A percentile compares a stretch with the other conserved stretches of the same genome.
phyloP scores from a whole-genome alignment of 2,113 vertebrate genomes.

The Sorex araneus region DNA sequence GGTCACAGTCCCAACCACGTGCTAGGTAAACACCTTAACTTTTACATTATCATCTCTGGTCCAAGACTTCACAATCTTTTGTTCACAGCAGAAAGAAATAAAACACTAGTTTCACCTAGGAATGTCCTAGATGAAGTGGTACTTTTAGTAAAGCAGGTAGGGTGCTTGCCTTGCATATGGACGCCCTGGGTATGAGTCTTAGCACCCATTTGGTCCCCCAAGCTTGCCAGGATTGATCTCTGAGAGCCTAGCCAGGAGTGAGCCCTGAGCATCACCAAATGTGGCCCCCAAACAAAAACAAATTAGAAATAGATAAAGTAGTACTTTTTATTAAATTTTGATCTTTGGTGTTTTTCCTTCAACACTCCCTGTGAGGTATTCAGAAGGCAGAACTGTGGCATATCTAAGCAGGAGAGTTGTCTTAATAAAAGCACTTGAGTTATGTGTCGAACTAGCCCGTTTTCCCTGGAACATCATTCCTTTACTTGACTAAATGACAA shows the following conservation, averaged over 20 bases:
- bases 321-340: constrained; percentile 46
- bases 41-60: neutral
- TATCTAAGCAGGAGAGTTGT: neutral
- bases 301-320: neutral
- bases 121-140: neutral
- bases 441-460: neutral
- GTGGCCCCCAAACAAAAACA: too few relatives aligned
- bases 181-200: too few relatives aligned
- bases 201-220: too few relatives aligned
- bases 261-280: too few relatives aligned
- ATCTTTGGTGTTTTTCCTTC: neutral
- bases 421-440: neutral
- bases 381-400: neutral
- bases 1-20: too few relatives aligned
- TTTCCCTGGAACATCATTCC: neutral
- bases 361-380: neutral
- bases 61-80: neutral
- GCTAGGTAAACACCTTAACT: too few relatives aligned
- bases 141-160: too few relatives aligned
- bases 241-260: too few relatives aligned
- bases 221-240: too few relatives aligned
- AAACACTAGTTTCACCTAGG: neutral
- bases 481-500: constrained; percentile 47
- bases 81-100: neutral
- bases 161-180: too few relatives aligned